Evolutionary conservation across 2,797 vertebrate genomes (phyloP).

Genomic region (Mormyrops attenuatus): DNA sequence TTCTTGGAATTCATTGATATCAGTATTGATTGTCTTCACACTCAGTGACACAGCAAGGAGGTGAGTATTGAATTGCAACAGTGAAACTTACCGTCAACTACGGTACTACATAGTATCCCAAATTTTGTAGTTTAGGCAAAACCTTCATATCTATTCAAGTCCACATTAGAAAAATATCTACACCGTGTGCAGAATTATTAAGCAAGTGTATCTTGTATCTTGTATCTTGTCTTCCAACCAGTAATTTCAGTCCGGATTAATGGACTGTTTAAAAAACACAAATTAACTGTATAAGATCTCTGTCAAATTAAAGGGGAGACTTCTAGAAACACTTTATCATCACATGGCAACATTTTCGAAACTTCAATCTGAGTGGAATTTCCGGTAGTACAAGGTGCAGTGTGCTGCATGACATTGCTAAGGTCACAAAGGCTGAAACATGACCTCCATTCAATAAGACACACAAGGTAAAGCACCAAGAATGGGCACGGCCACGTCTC

Average conservation of each 20-base stretch:
- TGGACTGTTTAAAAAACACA: not conserved
- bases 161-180: not conserved
- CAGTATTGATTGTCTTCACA: not conserved
- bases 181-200: not conserved
- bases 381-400: too few species aligned
- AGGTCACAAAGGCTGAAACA: too few species aligned
- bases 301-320: not conserved
- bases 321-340: not conserved
- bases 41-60: not conserved
- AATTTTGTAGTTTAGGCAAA: not conserved
- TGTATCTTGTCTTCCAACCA: not conserved
- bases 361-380: too few species aligned
- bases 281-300: not conserved
- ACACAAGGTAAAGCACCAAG: too few species aligned
- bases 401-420: too few species aligned
- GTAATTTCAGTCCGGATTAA: not conserved
- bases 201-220: not conserved
- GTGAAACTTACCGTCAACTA: not conserved
- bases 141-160: not conserved
- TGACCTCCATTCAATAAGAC: too few species aligned
- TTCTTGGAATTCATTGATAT: not conserved
- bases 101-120: not conserved
- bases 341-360: too few species aligned
- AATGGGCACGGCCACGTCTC: too few species aligned
- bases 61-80: not conserved